Evolutionary conservation across 1,140 invertebrate genomes (phyloP).

Genomic region (Temnothorax longispinosus): DNA sequence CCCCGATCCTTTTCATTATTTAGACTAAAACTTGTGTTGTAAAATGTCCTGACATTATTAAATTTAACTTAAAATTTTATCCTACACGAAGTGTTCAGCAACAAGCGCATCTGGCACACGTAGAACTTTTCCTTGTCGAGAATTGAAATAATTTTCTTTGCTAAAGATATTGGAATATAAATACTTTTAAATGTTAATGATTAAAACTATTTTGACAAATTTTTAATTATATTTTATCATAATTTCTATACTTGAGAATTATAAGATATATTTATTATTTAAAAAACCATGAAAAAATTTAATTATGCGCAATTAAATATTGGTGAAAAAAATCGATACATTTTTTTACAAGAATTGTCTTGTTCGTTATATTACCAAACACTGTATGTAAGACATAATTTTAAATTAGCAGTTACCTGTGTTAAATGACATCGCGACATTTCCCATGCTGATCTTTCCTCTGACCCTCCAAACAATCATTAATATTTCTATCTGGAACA

Average conservation of each 20-base stretch:
- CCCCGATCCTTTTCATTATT: not conserved
- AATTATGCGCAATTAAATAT: not conserved
- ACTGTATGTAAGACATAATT: not conserved
- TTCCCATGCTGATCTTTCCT: not conserved
- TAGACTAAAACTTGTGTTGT: constrained; percentile 1
- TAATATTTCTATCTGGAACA: not conserved
- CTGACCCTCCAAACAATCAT: not conserved
- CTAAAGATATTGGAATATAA: not conserved
- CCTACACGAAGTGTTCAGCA: not conserved
- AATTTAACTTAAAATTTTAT: constrained; percentile 13
- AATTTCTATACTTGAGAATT: not conserved
- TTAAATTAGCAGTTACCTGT: not conserved
- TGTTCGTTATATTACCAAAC: not conserved
- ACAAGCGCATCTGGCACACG: not conserved
- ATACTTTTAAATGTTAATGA: not conserved
- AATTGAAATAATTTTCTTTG: not conserved
- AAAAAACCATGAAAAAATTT: not conserved
- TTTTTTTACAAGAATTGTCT: not conserved
- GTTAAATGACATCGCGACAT: not conserved
- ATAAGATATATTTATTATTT: not conserved
- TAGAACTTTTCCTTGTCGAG: not conserved
- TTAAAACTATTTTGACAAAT: not conserved
- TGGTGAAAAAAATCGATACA: not conserved
- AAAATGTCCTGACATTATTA: not conserved
- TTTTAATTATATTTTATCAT: not conserved